Base-by-base conservation (phyloP, 2,797 vertebrate species). In the Betta splendens region DNA sequence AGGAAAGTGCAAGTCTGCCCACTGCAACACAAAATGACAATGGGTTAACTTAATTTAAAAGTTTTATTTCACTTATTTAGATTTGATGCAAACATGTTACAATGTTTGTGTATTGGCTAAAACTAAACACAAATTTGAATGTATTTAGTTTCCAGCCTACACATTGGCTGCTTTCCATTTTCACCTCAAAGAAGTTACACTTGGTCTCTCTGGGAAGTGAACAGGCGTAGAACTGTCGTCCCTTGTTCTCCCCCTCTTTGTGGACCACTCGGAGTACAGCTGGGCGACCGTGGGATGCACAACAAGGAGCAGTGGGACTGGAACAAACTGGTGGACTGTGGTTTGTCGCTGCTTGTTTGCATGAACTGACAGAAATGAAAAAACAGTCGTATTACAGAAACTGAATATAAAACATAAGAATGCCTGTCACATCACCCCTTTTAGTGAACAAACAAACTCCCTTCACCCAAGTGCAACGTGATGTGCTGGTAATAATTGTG, bases 1-100 rank as follows among this genome's bases (percentile, higher is more conserved):
- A 1, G 97, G 97, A 80, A 98, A 98, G 77, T 92, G 87, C 71
- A 92, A 67, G 79, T 98, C 97, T 3, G 96, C 96, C 98, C 98
- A 98, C 96, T 98, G 86, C 42, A 47, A 83, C n/a, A 47, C 22
- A 40, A 64, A 72, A 64, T 1, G 56, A 40, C 5, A 3, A 43
- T 52, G 37, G 10, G 49, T 60, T 50, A 60, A 53, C 42, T 58
- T 15, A 35, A 45, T 35, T 36, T 33, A 55, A 22, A 60, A 46
- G 23, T 58, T 51, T 42, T 20, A 23, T 37, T 51, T 21, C 7
- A 38, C 9, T 33, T 33, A 50, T 37, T 59, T 22, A 20, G 62
- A 25, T 37, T 26, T 23, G 28, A 56, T 33, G 38, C 20, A 31
- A 42, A 60, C 10, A 45, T 17, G 26, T 9, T 0, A 20, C 45